Percentiles rank a stretch among this genome's conserved stretches.
Evolutionary conservation across 1,140 invertebrate species (phyloP).

Genomic region (Xylocopa sonorina): DNA sequence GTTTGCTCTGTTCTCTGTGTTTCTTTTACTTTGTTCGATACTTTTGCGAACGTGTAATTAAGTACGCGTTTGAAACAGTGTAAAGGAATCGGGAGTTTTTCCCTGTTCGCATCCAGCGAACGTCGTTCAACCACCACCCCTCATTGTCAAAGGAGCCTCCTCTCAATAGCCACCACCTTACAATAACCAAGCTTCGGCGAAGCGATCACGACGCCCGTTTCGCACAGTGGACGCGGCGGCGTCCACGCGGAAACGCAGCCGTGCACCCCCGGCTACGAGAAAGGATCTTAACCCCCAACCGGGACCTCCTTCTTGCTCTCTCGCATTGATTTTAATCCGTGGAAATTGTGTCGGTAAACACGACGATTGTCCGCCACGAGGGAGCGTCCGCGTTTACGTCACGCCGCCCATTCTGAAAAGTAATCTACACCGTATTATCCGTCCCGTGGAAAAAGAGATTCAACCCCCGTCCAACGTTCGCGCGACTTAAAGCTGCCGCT

Average conservation of each 20-base stretch:
- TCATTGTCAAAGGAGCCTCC: fast-evolving
- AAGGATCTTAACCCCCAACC: conserved; percentile 21
- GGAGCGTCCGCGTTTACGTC: conserved; percentile 77
- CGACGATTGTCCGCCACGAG: conserved; percentile 71
- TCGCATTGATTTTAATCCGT: conserved; percentile 69
- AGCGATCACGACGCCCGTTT: not conserved
- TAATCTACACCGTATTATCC: conserved; percentile 80
- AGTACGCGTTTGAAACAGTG: no score
- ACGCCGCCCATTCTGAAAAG: conserved; percentile 81
- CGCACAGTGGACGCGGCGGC: not conserved
- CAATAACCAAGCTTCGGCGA: not conserved
- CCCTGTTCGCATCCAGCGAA: no score
- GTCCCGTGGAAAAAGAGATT: conserved; percentile 35
- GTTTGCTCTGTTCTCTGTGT: no score
- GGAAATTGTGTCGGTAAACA: conserved; percentile 81
- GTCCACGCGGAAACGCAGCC: conserved; percentile 40
- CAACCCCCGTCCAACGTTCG: not conserved
- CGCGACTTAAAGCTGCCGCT: conserved; percentile 46
- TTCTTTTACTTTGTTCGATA: no score
- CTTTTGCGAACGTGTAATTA: no score
- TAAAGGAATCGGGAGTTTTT: no score
- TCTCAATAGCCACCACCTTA: not conserved
- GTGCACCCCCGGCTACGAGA: not conserved
- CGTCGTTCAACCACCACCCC: no score
- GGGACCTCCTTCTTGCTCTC: conserved; percentile 9